phyloP scores from a whole-genome alignment of 2,797 vertebrate genomes.

The Gymnothorax reevesii region DNA sequence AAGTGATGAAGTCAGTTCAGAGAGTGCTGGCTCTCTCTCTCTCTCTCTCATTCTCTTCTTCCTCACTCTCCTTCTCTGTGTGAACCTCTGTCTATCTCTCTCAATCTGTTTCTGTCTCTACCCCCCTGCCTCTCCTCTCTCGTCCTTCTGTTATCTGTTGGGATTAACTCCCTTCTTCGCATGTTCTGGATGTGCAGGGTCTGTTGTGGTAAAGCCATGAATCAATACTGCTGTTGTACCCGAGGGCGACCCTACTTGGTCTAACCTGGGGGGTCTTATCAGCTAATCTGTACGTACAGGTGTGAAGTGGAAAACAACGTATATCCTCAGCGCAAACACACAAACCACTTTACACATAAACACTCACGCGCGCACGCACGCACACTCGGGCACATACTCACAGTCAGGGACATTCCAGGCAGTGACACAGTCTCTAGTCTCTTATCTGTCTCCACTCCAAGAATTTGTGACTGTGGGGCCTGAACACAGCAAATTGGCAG shows the following conservation, averaged over 20 bases:
- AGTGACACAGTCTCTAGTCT: not conserved
- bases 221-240: conserved; percentile 72
- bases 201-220: conserved; percentile 66
- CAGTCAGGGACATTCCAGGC: not conserved
- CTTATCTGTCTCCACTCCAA: not conserved
- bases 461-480: not conserved
- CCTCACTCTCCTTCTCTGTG: not conserved
- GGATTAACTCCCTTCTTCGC: conserved; percentile 60
- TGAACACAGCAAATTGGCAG: not conserved
- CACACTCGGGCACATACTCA: not conserved
- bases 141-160: conserved; percentile 64
- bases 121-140: too few species aligned
- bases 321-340: conserved; percentile 59
- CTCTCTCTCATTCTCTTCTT: not conserved
- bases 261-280: conserved; percentile 64
- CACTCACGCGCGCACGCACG: not conserved
- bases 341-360: conserved; percentile 33
- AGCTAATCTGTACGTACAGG: conserved; percentile 71
- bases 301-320: conserved; percentile 61
- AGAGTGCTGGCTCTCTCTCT: conserved; percentile 45
- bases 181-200: conserved; percentile 65
- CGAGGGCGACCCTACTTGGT: conserved; percentile 64
- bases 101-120: not conserved
- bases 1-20: conserved; percentile 68
- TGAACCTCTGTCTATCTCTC: not conserved